phyloP scores from a whole-genome alignment of 2,113 vertebrate species.

The Aramus guarauna region DNA sequence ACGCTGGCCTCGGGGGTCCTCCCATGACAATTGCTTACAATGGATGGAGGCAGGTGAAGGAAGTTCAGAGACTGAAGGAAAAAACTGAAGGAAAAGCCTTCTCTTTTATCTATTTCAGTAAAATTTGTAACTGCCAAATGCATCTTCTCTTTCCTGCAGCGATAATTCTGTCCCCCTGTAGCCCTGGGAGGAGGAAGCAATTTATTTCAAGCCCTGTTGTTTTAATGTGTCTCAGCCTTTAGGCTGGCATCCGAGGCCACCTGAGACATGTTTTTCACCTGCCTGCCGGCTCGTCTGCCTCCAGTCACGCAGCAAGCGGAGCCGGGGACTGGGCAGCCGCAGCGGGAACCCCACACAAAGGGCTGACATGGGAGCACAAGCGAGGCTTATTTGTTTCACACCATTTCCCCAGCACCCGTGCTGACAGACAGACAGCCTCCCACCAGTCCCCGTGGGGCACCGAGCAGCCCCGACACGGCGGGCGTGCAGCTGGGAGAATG shows the following conservation, averaged over 20 bases:
- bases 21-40: neutral
- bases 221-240: neutral
- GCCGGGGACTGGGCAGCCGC: conserved; percentile 15
- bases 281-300: conserved; percentile 46
- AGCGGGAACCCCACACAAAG: neutral
- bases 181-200: conserved; percentile 64
- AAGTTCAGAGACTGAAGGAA: conserved; percentile 25
- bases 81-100: conserved; percentile 18
- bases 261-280: conserved; percentile 46
- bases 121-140: conserved; percentile 60
- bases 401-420: conserved; percentile 40
- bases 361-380: conserved; percentile 18
- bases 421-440: conserved; percentile 60
- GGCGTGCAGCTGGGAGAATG: conserved; percentile 19
- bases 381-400: conserved; percentile 56
- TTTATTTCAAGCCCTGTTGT: conserved; percentile 59
- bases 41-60: neutral
- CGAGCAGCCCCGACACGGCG: neutral
- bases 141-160: conserved; percentile 68
- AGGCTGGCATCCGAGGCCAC: neutral
- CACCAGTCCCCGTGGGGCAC: neutral
- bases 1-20: neutral
- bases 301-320: neutral
- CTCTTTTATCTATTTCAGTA: conserved; percentile 71
- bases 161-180: conserved; percentile 63